These are phyloP conservation scores for Oenanthe oenanthe DNA, from an alignment of 2,113 vertebrate genomes.

Conservation along the genomic window DNA sequence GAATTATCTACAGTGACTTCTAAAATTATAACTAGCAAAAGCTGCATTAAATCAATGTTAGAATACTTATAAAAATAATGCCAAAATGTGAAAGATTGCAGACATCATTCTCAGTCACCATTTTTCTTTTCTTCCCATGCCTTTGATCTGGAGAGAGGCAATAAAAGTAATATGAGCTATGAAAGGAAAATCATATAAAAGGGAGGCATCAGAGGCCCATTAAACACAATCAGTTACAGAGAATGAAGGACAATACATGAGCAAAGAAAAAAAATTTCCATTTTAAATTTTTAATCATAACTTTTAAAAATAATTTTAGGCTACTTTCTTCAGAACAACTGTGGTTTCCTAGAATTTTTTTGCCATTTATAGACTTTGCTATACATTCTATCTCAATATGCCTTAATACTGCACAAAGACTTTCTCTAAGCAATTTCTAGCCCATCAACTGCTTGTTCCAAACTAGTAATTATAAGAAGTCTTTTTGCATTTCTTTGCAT, in stretches of 20 bases:
- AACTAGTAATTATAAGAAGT: neutral
- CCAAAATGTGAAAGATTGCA: neutral
- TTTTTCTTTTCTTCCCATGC: neutral
- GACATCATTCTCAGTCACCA: neutral
- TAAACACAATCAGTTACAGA: slow-evolving; percentile 9
- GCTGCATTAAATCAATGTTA: slow-evolving; percentile 1
- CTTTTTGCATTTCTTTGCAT: neutral
- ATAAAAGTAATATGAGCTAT: slow-evolving; percentile 8
- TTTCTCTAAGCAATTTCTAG: neutral
- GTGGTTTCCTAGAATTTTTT: neutral
- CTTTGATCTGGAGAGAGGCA: slow-evolving; percentile 25
- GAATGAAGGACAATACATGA: neutral
- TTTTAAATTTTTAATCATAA: neutral
- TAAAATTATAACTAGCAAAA: neutral
- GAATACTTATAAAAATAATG: slow-evolving; percentile 25
- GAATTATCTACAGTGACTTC: neutral
- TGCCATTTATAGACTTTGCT: neutral
- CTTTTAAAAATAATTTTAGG: neutral
- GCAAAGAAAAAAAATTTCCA: neutral
- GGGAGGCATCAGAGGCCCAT: neutral
- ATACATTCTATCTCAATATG: neutral
- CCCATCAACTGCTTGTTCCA: neutral
- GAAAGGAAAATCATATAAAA: slow-evolving; percentile 22
- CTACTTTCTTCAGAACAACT: neutral
- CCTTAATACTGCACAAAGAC: neutral